Percentiles rank a stretch among this genome's conserved stretches.
Conservation (phyloP, 2,888 invertebrate species). For the Brenthis daphne region DNA sequence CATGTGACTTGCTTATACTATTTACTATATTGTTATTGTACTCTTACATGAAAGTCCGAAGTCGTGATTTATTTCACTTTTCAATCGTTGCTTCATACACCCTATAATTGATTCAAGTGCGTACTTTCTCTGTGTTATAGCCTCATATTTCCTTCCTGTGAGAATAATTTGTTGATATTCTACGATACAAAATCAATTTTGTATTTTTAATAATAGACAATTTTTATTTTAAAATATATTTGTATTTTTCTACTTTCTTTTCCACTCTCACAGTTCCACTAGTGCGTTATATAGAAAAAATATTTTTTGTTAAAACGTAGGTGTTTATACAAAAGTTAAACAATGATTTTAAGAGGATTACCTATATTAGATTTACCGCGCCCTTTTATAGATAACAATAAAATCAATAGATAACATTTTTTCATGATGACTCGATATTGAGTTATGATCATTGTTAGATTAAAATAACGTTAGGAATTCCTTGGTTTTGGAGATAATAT, state of each 20-base stretch:
- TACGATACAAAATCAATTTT: background rate
- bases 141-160: constrained; percentile 25
- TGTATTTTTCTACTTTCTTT: too few relatives aligned
- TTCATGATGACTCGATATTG: background rate
- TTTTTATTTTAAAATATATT: background rate
- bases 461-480: too few relatives aligned
- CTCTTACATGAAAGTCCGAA: constrained; percentile 45
- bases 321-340: too few relatives aligned
- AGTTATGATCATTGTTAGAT: background rate
- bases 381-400: constrained; percentile 16
- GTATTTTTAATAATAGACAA: background rate
- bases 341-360: too few relatives aligned
- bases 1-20: constrained; percentile 33
- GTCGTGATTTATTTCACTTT: constrained; percentile 63
- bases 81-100: constrained; percentile 58
- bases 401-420: constrained; percentile 19
- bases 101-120: constrained; percentile 53
- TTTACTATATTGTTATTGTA: constrained; percentile 38
- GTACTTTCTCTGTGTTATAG: constrained; percentile 58
- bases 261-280: too few relatives aligned
- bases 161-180: constrained; percentile 26
- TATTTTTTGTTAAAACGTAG: too few relatives aligned
- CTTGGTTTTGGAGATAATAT: too few relatives aligned
- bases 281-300: too few relatives aligned
- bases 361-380: constrained; percentile 8